phyloP scores from a whole-genome alignment of 2,113 vertebrate genomes.

The Struthidea cinerea region DNA sequence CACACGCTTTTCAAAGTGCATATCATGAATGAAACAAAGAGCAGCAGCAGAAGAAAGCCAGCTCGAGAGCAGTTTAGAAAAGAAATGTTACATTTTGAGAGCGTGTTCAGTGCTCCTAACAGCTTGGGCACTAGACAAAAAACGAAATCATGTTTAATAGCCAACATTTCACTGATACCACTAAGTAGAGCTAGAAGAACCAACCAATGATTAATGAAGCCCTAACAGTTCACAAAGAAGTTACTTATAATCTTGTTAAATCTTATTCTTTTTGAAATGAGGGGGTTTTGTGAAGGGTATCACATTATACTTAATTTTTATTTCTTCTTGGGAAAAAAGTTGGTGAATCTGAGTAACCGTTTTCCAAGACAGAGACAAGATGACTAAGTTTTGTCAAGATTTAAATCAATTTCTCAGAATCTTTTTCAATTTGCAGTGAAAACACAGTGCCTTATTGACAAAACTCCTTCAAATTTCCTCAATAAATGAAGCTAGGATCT shows the following conservation, averaged over 20 bases:
- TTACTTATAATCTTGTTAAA: background rate
- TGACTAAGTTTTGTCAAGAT: background rate
- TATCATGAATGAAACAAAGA: conserved; percentile 30
- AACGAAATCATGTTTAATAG: background rate
- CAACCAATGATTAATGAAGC: background rate
- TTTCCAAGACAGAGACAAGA: background rate
- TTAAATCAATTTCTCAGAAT: background rate
- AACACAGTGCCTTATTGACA: background rate
- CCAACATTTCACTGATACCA: background rate
- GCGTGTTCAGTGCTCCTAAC: background rate
- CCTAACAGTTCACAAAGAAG: background rate
- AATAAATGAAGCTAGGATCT: background rate
- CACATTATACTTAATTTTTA: background rate
- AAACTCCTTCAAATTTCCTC: background rate
- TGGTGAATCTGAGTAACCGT: background rate
- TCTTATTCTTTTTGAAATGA: background rate
- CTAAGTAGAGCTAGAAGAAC: background rate
- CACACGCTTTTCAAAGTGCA: background rate
- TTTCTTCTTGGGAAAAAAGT: background rate
- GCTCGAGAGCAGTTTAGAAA: background rate
- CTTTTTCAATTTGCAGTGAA: background rate
- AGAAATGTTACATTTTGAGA: background rate
- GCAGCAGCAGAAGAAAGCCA: background rate
- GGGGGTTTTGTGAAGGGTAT: background rate
- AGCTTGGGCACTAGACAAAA: background rate